Conservation (phyloP, 30 jellyfish, hydroid and myxozoan genomes). For the Aurelia aurita region DNA sequence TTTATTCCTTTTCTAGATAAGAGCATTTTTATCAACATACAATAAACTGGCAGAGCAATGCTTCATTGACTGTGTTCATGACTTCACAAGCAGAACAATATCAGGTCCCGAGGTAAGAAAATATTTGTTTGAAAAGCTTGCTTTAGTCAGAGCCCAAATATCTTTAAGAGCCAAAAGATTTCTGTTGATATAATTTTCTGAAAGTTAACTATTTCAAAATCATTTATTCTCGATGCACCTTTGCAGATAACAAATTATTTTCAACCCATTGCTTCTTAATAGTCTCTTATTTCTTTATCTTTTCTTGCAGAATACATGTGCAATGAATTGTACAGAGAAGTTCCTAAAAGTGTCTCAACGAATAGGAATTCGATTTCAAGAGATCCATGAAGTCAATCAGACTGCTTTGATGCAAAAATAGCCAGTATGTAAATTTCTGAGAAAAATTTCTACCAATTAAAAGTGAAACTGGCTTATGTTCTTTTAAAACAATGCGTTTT, state of each 20-base stretch:
- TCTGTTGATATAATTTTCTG: no score
- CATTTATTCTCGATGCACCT: no score
- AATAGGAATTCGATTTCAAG: constrained; percentile 92
- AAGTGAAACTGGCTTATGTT: no score
- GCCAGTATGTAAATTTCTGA: neutral
- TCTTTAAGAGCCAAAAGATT: no score
- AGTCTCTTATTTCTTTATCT: neutral
- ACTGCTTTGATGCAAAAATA: constrained; percentile 38
- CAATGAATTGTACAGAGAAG: constrained; percentile 96
- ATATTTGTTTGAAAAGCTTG: neutral
- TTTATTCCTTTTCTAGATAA: constrained; percentile 59
- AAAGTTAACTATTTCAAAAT: no score
- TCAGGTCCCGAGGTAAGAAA: constrained; percentile 71
- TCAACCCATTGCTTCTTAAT: no score
- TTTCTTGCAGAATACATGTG: constrained; percentile 83
- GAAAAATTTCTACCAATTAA: no score
- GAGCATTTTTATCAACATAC: constrained; percentile 85
- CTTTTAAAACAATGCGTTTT: no score
- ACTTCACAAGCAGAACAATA: constrained; percentile 86
- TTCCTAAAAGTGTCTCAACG: constrained; percentile 92
- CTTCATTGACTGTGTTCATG: constrained; percentile 89
- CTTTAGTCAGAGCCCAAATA: neutral
- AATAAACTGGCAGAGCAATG: constrained; percentile 91
- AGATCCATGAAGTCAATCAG: constrained; percentile 85
- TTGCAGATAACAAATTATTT: no score